Conservation (phyloP, 2,797 vertebrate species). For the Antrozous pallidus region DNA sequence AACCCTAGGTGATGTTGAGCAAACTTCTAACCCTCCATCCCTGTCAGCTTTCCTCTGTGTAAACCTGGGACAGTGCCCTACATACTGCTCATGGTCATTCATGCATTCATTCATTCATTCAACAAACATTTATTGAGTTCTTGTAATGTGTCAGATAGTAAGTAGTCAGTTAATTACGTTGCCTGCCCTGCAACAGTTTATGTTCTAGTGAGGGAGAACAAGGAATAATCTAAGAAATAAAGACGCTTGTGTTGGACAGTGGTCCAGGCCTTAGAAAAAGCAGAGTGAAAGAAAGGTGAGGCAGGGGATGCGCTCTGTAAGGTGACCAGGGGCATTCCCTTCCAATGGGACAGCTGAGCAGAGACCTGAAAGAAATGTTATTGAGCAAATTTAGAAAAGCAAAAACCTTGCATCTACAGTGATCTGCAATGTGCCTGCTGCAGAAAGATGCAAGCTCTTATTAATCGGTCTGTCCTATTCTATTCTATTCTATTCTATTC, state of each 20-base stretch:
- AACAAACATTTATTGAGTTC: background rate
- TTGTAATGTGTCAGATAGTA: background rate
- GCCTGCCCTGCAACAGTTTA: background rate
- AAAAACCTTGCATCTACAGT: background rate
- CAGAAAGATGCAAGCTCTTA: background rate
- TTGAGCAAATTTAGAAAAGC: background rate
- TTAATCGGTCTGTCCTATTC: too few species aligned
- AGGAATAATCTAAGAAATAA: background rate
- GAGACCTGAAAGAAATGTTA: background rate
- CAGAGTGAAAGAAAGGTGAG: background rate
- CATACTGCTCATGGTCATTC: background rate
- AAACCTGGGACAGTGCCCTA: background rate
- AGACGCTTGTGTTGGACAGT: background rate
- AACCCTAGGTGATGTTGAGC: background rate
- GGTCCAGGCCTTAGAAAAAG: background rate
- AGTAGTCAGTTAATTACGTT: background rate
- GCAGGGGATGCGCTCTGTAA: background rate
- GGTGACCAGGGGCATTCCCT: background rate
- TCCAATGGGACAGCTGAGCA: background rate
- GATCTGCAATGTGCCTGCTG: background rate
- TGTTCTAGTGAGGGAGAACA: background rate
- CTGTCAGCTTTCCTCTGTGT: background rate
- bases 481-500: too few species aligned
- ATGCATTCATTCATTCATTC: background rate
- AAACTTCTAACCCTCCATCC: background rate